Base-by-base conservation (phyloP, 1,140 invertebrate genomes). In the Agraylea sexmaculata region DNA sequence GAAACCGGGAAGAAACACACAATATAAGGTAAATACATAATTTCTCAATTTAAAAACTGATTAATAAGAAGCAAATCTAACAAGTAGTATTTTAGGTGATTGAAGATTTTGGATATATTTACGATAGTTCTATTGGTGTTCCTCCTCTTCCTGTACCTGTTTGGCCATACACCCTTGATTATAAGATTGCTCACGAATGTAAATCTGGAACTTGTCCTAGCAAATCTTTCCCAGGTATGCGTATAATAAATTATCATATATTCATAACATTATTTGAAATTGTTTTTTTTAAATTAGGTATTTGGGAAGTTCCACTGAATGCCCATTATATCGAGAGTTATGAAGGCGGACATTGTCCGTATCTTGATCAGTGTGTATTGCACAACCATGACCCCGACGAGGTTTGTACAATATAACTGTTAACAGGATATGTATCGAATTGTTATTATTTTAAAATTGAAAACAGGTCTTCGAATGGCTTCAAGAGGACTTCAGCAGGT, bases 281-380 rank as follows among this genome's bases (percentile, higher is more conserved):
- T n/a, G n/a, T 40, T 29, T 43, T 46, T 23, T 22, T 30, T 40
- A 18, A n/a, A 40, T 38, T 60, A 77, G 88, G 89, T 47, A 72
- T 93, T 2, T 94, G 90, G 90, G 88, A 94, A 64, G 72, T 93
- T n/a, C 90, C 90, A 12, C 59, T 94, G 46, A 94, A 94, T 54
- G 83, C 87, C 12, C 85, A 93, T 57, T 91, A 83, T 53, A 83
- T 90, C 6, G 84, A 88, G 54, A 77, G 75, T 28, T 90, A 78
- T 43, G 87, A 90, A 63, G 88, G 87, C 18, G 89, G 89, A 2
- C 87, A 90, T 53, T 94, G 90, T 53, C 86, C 87, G 2, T 89
- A 91, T 52, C 67, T 92, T 50, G 90, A 93, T 59, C 89, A 93
- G 64, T 94, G 90, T 57, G 88, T 91, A 2, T 72, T 93, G 19